Base-by-base conservation (phyloP, 2,888 invertebrate genomes). In the Glaucopsyche alexis region DNA sequence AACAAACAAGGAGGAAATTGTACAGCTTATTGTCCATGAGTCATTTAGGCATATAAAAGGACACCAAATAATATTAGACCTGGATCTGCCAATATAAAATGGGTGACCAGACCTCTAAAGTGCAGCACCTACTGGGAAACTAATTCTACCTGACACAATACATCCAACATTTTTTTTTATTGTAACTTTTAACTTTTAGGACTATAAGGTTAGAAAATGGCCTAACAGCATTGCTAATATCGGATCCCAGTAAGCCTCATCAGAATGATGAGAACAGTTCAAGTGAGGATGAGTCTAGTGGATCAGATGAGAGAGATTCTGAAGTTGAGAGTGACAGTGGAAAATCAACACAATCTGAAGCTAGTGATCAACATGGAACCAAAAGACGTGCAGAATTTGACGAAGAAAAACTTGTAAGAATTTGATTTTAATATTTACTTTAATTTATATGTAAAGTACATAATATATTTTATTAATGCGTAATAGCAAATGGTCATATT, bases 191-290 rank as follows among this genome's bases (percentile, higher is more conserved):
- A 72, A 60, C 70, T 81, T 89, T 72, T 79, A 95, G 95, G 84
- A 94, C 95, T 1, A 93, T 96, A 71, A 88, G 93, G 65, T 86
- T 97, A 73, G 87, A 93, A 74, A 97, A 97, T 92, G 96, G 96
- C 0, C 85, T 97, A 77, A 95, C 94, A 72, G 96, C 95, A 5
- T 90, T 96, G 66, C 87, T 97, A 9, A 95, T 97, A 80, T 95
- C 96, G 7, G 96, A 96, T 83, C 93, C 90, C 9, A 89, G 85
- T 76, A 84, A 84, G 16, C 83, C 86, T 13, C 73, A 81, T 4
- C 76, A 75, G n/a, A 74, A 75, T 66, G 83, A 84, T 73, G 88
- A 80, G 71, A 81, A 76, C 1, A 83, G 81, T 69, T 86, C 88
- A 7, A 88, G 87, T 80, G 89, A 89, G 40, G 92, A 90, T 52